A percentile compares a stretch with the other conserved stretches of the same genome.
Conservation (phyloP, 2,797 vertebrate genomes). For the Todus mexicanus region DNA sequence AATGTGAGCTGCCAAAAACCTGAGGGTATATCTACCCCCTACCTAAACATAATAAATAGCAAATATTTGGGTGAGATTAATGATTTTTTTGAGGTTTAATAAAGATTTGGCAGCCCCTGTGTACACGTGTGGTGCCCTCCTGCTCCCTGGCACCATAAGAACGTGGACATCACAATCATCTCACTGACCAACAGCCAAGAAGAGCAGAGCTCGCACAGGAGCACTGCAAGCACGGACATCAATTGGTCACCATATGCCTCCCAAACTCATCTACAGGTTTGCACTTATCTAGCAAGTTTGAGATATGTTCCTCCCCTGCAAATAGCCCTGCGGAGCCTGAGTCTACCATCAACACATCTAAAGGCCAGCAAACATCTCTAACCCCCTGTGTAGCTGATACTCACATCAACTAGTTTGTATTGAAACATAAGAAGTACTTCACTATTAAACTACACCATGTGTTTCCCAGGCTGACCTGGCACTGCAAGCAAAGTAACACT, state of each 20-base stretch:
- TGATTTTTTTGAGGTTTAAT: not conserved
- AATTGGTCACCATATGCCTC: accelerated
- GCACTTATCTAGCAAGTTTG: not conserved
- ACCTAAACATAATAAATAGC: not conserved
- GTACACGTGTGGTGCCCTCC: not conserved
- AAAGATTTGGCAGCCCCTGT: not conserved
- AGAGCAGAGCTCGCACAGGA: not conserved
- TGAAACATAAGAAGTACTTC: not conserved
- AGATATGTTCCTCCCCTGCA: not conserved
- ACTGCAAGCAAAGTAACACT: not conserved
- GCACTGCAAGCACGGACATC: not conserved
- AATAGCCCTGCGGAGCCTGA: not conserved
- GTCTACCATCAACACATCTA: not conserved
- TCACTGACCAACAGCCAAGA: not conserved
- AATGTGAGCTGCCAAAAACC: constrained; percentile 56
- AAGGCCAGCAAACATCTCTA: not conserved
- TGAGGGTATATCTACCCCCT: not conserved
- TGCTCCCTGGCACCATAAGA: not conserved
- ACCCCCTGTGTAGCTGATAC: not conserved
- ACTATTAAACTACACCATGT: not conserved
- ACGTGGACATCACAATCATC: not conserved
- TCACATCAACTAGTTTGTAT: not conserved
- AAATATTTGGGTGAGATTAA: constrained; percentile 24
- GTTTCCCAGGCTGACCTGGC: not conserved
- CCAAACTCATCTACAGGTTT: not conserved